Evolutionary conservation across 2,888 invertebrate species (phyloP), one percentile per base, ranked within the genome.

Genomic region (Troides helena): DNA sequence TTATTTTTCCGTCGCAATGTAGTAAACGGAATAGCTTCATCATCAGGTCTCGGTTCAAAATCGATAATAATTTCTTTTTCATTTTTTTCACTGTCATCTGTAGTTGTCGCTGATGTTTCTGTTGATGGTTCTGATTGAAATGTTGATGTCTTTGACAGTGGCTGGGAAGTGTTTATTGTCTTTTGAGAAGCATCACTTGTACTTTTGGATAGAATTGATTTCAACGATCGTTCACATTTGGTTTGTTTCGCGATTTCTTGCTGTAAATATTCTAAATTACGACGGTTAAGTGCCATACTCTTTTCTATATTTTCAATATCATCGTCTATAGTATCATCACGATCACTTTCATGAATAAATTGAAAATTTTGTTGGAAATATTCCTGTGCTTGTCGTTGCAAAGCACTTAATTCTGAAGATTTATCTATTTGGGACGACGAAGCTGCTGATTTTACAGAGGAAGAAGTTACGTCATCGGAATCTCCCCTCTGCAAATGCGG

Each of bases 51-150:
- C 8, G 97, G 97, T 86, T 97, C 97, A 83, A 97, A 97, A 83
- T 97, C 96, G 75, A 97, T 97, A 73, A 97, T 95, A 69, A 97
- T 97, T 88, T 97, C 97, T 77, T 95, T 94, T 82, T 96, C 95
- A 78, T 95, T 95, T 76, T 95, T 94, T 74, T 94, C 93, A 82
- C 94, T 92, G 62, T 93, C 93, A 73, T 92, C 92, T 25, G 93
- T 93, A 17, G 93, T 93, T 3, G 93, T 93, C 4, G 87, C 91
- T 12, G 93, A 93, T 53, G 92, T 93, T 82, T 93, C 93, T 53
- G 93, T 93, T 0, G 93, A 93, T 72, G 91, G 90, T 75, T 93
- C 93, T n/a, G 93, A 93, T 84, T 93, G 93, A 65, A 93, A 89
- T 23, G 93, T 93, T 8, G 93, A 89, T 57, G 92, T 90, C 83